These are phyloP conservation scores for Cephonodes hylas DNA, from an alignment of 2,888 invertebrate genomes.

Conservation along the genomic window DNA sequence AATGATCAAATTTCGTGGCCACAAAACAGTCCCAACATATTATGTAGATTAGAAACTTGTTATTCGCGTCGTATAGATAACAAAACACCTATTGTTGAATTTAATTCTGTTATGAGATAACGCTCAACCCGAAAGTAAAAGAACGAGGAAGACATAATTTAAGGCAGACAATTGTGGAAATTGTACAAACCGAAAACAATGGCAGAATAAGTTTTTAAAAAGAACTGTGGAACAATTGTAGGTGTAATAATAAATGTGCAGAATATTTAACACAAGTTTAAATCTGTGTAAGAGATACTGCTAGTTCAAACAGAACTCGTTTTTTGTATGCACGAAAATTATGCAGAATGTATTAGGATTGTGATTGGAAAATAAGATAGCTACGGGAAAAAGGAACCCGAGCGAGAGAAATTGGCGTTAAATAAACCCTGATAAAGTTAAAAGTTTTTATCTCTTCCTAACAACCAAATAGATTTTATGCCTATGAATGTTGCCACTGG, in stretches of 20 bases:
- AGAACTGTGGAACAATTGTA: neutral
- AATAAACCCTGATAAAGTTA: no score
- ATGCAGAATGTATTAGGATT: no score
- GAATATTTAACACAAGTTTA: neutral
- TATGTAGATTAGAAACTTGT: slow-evolving; percentile 16
- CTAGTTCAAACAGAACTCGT: no score
- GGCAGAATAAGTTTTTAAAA: neutral
- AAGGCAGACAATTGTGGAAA: neutral
- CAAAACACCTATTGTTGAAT: slow-evolving; percentile 13
- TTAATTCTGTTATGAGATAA: slow-evolving; percentile 7
- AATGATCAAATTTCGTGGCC: neutral
- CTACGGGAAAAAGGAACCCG: no score
- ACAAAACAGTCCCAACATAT: neutral
- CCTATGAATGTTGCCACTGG: no score
- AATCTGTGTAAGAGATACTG: neutral
- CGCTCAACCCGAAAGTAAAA: neutral
- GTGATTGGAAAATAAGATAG: no score
- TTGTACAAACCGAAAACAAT: neutral
- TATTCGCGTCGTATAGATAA: slow-evolving; percentile 15
- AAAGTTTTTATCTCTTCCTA: no score
- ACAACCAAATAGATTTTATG: no score
- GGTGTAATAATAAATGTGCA: neutral
- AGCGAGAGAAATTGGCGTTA: no score
- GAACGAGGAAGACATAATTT: neutral
- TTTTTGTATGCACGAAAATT: no score